Evolutionary conservation across 2,797 vertebrate species (phyloP).

Genomic region (Thripadectes ignobilis): DNA sequence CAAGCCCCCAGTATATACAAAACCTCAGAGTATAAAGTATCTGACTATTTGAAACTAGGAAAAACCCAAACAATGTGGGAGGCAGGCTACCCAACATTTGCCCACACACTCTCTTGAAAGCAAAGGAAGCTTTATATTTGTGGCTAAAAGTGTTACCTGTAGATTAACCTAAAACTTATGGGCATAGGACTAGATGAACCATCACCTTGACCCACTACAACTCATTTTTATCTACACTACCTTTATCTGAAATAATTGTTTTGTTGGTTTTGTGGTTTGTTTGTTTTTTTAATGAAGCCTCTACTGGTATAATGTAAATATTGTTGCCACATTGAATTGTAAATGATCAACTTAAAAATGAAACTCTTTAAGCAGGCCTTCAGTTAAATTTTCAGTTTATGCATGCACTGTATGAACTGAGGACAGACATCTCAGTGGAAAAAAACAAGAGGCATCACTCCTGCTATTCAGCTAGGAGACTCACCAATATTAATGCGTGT

Average conservation of each 20-base stretch:
- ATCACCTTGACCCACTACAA: not conserved
- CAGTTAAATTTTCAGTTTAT: not conserved
- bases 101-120: not conserved
- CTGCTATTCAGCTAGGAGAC: not conserved
- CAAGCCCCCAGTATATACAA: not conserved
- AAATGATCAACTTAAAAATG: not conserved
- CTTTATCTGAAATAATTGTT: not conserved
- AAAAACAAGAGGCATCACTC: not conserved
- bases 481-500: conserved; percentile 30
- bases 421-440: not conserved
- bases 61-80: not conserved
- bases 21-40: not conserved
- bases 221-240: not conserved
- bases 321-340: not conserved
- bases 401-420: not conserved
- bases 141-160: not conserved
- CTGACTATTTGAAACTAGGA: not conserved
- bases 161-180: not conserved
- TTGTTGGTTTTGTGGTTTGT: not conserved
- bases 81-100: not conserved
- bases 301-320: not conserved
- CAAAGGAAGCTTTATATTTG: not conserved
- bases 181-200: not conserved
- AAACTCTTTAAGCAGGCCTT: not conserved
- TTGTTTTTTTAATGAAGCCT: not conserved